Conservation (phyloP, 2,888 invertebrate species). For the Leptogaster cylindrica region DNA sequence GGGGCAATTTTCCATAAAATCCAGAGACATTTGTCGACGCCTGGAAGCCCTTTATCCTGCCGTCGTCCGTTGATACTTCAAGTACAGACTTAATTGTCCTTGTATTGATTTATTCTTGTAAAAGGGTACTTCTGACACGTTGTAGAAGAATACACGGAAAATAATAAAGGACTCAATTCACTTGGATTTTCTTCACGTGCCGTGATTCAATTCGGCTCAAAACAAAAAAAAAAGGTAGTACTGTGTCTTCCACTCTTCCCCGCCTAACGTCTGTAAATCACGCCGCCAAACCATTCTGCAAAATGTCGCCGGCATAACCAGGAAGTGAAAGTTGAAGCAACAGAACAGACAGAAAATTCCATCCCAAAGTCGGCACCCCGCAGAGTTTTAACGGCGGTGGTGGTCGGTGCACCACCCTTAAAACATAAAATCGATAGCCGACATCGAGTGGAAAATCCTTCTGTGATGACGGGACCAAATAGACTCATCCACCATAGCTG, state of each 20-base stretch:
- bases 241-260: background rate
- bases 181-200: constrained; percentile 11
- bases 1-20: too few species aligned
- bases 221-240: background rate
- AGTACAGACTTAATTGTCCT: too few species aligned
- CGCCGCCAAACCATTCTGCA: background rate
- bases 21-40: too few species aligned
- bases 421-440: constrained; percentile 33
- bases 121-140: too few species aligned
- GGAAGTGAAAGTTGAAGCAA: constrained; percentile 31
- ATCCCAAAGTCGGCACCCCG: too few species aligned
- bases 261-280: background rate
- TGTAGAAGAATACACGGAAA: too few species aligned
- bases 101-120: too few species aligned
- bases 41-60: too few species aligned
- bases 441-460: constrained; percentile 23
- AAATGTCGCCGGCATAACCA: constrained; percentile 16
- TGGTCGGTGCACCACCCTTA: too few species aligned
- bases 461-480: background rate
- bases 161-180: too few species aligned
- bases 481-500: background rate
- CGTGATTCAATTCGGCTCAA: constrained; percentile 13
- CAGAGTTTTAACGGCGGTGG: too few species aligned
- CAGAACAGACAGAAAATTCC: constrained; percentile 26
- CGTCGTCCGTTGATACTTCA: too few species aligned